Evolutionary conservation across 2,888 invertebrate species (phyloP).

Genomic region (Acrobeloides nanus): DNA sequence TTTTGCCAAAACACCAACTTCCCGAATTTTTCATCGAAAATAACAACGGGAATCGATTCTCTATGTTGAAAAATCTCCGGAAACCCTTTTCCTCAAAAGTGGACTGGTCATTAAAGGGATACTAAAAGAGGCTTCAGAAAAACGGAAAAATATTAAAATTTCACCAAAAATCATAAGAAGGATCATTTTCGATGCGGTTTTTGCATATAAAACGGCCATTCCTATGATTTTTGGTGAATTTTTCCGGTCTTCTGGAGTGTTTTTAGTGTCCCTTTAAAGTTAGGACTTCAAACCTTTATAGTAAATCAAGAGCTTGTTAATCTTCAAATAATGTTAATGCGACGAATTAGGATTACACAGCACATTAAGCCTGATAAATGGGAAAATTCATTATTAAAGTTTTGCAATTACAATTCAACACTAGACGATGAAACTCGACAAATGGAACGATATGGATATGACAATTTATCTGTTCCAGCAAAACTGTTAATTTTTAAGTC

Average conservation of each 20-base stretch:
- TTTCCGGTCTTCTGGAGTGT: neutral
- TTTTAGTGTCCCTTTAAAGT: neutral
- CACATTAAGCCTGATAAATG: constrained; percentile 60
- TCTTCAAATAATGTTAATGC: constrained; percentile 75
- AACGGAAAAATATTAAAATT: too few species aligned
- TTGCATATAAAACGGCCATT: too few species aligned
- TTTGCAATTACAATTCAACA: constrained; percentile 21
- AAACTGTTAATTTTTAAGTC: constrained; percentile 66
- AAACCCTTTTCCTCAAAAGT: too few species aligned
- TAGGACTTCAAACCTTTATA: too few species aligned
- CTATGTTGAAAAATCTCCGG: too few species aligned
- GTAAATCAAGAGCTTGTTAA: constrained; percentile 76
- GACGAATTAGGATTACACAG: constrained; percentile 63
- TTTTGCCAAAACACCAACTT: too few species aligned
- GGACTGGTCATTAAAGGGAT: too few species aligned
- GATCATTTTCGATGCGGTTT: too few species aligned
- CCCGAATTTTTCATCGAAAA: too few species aligned
- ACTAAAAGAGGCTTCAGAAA: too few species aligned
- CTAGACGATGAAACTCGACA: constrained; percentile 18
- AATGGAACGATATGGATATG: constrained; percentile 73
- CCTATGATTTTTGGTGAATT: neutral
- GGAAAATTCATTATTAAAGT: constrained; percentile 77
- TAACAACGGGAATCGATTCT: too few species aligned
- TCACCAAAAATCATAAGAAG: too few species aligned
- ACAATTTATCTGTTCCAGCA: constrained; percentile 76